These are phyloP conservation scores for Platorchestia sp. DNA, from an alignment of 1,140 invertebrate genomes.

Conservation along the genomic window DNA sequence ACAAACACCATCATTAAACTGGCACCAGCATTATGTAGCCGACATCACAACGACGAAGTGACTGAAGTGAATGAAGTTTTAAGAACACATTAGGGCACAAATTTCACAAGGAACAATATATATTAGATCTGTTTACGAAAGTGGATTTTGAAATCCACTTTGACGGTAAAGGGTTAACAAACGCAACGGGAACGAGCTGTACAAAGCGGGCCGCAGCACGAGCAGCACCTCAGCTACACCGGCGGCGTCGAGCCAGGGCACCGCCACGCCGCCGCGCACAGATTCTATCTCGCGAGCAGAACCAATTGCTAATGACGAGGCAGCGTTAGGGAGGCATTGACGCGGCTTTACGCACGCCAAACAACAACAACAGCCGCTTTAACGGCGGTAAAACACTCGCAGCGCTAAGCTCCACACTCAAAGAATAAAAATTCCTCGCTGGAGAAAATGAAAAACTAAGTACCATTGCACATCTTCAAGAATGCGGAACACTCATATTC, in stretches of 20 bases:
- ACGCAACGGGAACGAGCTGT: too few relatives aligned
- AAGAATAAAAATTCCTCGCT: not conserved
- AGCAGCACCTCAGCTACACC: too few relatives aligned
- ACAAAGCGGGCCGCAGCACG: too few relatives aligned
- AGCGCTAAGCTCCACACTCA: not conserved
- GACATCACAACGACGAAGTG: too few relatives aligned
- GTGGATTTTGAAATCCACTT: too few relatives aligned
- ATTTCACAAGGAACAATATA: too few relatives aligned
- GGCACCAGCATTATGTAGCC: too few relatives aligned
- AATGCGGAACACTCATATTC: not conserved
- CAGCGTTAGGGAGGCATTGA: conserved; percentile 4
- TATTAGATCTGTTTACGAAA: too few relatives aligned
- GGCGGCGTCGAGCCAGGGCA: not conserved
- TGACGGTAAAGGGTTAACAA: too few relatives aligned
- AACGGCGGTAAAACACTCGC: conserved; percentile 2
- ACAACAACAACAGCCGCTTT: not conserved
- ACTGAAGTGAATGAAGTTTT: too few relatives aligned
- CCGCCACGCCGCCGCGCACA: not conserved
- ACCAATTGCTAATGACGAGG: conserved; percentile 53
- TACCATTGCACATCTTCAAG: not conserved
- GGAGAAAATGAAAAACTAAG: not conserved
- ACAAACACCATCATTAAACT: too few relatives aligned
- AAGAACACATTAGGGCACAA: too few relatives aligned
- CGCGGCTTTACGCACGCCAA: not conserved
- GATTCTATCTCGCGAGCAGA: conserved; percentile 45